Conservation (phyloP, 2,113 vertebrate species). For the Ascaphus truei region DNA sequence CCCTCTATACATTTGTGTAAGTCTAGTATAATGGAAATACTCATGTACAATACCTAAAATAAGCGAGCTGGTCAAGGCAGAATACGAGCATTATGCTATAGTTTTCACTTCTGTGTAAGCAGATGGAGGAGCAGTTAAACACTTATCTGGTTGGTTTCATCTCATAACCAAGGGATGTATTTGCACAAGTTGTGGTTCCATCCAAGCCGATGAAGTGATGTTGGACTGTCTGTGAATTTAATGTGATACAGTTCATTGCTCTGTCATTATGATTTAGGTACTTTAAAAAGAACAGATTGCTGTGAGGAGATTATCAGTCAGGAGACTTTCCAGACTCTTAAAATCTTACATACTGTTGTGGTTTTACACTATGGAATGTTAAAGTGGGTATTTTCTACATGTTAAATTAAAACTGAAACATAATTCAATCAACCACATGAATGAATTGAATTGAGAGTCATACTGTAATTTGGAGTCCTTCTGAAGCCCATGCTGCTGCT, state of each 20-base stretch:
- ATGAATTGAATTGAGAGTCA: slow-evolving; percentile 15
- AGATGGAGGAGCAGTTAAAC: slow-evolving; percentile 1
- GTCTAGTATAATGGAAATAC: too few species aligned
- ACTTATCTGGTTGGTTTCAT: slow-evolving; percentile 13
- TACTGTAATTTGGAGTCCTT: slow-evolving; percentile 34
- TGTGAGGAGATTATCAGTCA: slow-evolving; percentile 11
- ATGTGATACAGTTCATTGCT: neutral
- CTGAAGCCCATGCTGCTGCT: slow-evolving; percentile 29
- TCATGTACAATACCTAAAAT: neutral
- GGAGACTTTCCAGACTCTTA: neutral
- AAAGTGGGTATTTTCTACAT: slow-evolving; percentile 9
- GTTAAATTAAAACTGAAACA: slow-evolving; percentile 4
- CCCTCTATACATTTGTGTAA: too few species aligned
- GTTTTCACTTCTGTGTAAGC: slow-evolving; percentile 36
- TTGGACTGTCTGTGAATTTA: slow-evolving; percentile 29
- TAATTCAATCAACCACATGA: slow-evolving; percentile 13
- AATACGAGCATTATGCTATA: slow-evolving; percentile 23
- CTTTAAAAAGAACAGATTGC: slow-evolving; percentile 26
- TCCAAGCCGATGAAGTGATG: neutral
- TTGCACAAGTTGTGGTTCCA: slow-evolving; percentile 4
- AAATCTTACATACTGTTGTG: slow-evolving; percentile 12
- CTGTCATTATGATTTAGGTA: slow-evolving; percentile 17
- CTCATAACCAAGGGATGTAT: slow-evolving; percentile 16
- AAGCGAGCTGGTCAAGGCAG: slow-evolving; percentile 2
- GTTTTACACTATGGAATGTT: neutral